Evolutionary conservation across 1,140 invertebrate genomes (phyloP), one percentile per base, ranked within the genome.

Genomic region (Heliconius hewitsoni): DNA sequence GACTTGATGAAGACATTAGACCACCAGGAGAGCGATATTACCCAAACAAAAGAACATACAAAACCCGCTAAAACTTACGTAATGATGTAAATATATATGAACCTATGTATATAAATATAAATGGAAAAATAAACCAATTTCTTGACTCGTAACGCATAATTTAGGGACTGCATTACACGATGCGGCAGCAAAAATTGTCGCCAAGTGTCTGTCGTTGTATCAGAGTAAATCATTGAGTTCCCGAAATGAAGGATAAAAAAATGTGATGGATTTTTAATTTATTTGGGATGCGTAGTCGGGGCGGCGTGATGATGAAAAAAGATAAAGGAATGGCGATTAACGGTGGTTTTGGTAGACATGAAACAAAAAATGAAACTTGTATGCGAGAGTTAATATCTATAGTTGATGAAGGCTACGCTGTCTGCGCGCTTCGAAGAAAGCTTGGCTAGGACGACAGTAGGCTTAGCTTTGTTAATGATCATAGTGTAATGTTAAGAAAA

Each of bases 211-310:
- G 60, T 79, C 46, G 73, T 76, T 73, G 77, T 81, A 75, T 77
- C 55, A 52, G 81, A 79, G 83, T 84, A 70, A 75, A 83, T 82
- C 75, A 79, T 72, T 30, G 46, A 82, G 74, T 82, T 82, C 78
- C 77, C 60, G 72, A 80, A 78, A 79, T 79, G 57, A 77, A 23
- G 46, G 73, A 81, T 73, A 88, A 87, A 72, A 42, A 87, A 90
- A 85, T 84, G 74, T 90, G 87, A 91, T 86, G 87, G 85, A 81
- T 90, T 90, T 91, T 91, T 91, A 91, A 91, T 91, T 90, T 89
- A 90, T 91, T 87, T 90, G 83, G 83, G 84, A 85, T 82, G 76
- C 60, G 78, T 73, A 46, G 82, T 81, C 79, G 71, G 84, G 82
- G 74, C 80, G 73, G 83, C 77, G 82, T 86, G 85, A 86, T 86